Evolutionary conservation across 2,888 invertebrate species (phyloP).

Genomic region (Ochropleura leucogaster): DNA sequence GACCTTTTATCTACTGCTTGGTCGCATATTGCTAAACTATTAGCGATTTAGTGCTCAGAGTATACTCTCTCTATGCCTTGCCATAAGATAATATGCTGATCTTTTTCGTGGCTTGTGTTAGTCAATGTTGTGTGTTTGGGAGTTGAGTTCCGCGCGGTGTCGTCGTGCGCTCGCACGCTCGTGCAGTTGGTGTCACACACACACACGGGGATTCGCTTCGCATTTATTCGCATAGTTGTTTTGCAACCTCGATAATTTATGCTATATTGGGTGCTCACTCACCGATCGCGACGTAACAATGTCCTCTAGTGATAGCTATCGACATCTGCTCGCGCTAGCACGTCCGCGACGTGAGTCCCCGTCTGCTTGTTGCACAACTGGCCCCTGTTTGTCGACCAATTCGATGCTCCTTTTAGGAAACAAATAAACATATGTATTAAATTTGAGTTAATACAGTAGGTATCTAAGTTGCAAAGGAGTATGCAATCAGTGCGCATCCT

Average conservation of each 20-base stretch:
- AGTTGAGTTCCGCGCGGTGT: slow-evolving; percentile 23
- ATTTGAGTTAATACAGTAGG: slow-evolving; percentile 27
- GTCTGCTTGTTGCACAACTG: slow-evolving; percentile 37
- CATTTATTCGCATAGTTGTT: background rate
- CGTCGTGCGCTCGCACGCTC: slow-evolving; percentile 21
- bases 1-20: slow-evolving; percentile 45
- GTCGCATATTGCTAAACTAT: slow-evolving; percentile 36
- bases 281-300: background rate
- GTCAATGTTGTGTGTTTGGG: slow-evolving; percentile 65
- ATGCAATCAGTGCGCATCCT: slow-evolving; percentile 66
- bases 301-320: slow-evolving; percentile 1
- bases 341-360: slow-evolving; percentile 4
- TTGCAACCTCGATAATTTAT: slow-evolving; percentile 17
- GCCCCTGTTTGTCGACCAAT: slow-evolving; percentile 28
- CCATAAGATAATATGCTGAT: slow-evolving; percentile 65
- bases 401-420: slow-evolving; percentile 26
- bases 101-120: slow-evolving; percentile 72
- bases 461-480: slow-evolving; percentile 49
- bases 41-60: slow-evolving; percentile 20
- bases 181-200: slow-evolving; percentile 16
- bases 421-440: slow-evolving; percentile 3
- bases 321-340: background rate
- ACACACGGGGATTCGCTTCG: slow-evolving; percentile 15
- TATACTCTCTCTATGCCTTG: slow-evolving; percentile 34
- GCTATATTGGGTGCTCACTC: slow-evolving; percentile 24